phyloP scores from a whole-genome alignment of 2,888 invertebrate species.

The Heliconius cydno region DNA sequence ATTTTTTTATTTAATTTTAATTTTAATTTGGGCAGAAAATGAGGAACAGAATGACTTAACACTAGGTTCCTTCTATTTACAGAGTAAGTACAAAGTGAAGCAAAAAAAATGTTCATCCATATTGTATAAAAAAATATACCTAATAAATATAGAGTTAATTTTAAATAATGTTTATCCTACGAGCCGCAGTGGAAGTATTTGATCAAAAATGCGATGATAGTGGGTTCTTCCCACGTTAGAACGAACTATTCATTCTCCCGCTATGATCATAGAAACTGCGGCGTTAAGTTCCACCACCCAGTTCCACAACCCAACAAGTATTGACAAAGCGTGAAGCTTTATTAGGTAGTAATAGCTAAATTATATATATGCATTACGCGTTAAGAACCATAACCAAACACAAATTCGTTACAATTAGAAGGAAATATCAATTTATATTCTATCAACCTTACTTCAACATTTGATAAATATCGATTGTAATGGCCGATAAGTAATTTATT shows the following conservation, averaged over 20 bases:
- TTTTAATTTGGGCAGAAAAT: too few species aligned
- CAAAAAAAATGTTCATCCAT: background rate
- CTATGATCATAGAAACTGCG: background rate
- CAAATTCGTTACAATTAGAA: conserved; percentile 17
- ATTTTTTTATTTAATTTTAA: too few species aligned
- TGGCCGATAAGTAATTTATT: conserved; percentile 21
- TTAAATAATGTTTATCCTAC: too few species aligned
- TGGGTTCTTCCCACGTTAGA: too few species aligned
- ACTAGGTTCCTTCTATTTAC: background rate
- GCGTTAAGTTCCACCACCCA: background rate
- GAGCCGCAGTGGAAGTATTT: too few species aligned
- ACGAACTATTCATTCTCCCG: background rate
- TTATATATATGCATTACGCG: background rate
- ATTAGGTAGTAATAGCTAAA: background rate
- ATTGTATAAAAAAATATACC: background rate
- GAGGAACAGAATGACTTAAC: background rate
- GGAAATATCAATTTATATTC: conserved; percentile 32
- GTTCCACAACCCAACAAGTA: background rate
- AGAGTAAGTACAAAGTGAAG: background rate
- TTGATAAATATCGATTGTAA: conserved; percentile 32
- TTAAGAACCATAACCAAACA: background rate
- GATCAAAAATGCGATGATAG: too few species aligned
- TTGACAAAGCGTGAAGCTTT: background rate
- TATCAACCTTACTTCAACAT: background rate
- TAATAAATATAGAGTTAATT: too few species aligned